Conservation (phyloP, 2,797 vertebrate species). For the Malacoctenus gilli region DNA sequence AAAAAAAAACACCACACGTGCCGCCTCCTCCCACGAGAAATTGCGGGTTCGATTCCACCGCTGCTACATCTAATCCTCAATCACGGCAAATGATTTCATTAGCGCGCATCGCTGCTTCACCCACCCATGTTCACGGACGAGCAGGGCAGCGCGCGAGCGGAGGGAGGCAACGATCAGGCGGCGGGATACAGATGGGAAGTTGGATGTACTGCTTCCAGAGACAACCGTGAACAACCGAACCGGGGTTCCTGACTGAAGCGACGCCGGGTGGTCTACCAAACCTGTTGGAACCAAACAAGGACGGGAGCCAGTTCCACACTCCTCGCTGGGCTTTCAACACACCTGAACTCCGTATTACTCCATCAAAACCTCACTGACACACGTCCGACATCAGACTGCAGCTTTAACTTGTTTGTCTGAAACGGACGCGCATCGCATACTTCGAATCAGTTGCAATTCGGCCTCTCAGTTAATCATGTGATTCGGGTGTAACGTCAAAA, state of each 20-base stretch:
- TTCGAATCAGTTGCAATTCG: no score
- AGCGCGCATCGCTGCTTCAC: slow-evolving; percentile 63
- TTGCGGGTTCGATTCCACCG: slow-evolving; percentile 59
- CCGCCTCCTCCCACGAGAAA: slow-evolving; percentile 44
- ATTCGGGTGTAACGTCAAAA: no score
- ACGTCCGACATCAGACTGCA: no score
- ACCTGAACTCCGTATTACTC: no score
- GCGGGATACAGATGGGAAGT: slow-evolving; percentile 47
- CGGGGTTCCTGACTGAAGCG: slow-evolving; percentile 1
- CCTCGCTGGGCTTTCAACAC: background rate
- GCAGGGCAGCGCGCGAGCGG: slow-evolving; percentile 47
- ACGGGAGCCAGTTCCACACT: slow-evolving; percentile 13
- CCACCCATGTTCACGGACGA: slow-evolving; percentile 56
- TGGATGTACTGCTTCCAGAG: slow-evolving; percentile 46
- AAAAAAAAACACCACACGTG: slow-evolving; percentile 12
- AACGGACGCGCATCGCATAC: no score
- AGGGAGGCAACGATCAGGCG: slow-evolving; percentile 57
- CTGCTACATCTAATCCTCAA: slow-evolving; percentile 78
- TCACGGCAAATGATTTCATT: slow-evolving; percentile 75
- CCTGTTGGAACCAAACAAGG: slow-evolving; percentile 6
- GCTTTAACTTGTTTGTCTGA: no score
- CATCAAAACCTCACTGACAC: no score
- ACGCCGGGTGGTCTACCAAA: no score
- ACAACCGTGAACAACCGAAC: slow-evolving; percentile 34
- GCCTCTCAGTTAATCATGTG: no score